Base-by-base conservation (phyloP, 1,140 invertebrate species). In the Ditylenchus dipsaci region DNA sequence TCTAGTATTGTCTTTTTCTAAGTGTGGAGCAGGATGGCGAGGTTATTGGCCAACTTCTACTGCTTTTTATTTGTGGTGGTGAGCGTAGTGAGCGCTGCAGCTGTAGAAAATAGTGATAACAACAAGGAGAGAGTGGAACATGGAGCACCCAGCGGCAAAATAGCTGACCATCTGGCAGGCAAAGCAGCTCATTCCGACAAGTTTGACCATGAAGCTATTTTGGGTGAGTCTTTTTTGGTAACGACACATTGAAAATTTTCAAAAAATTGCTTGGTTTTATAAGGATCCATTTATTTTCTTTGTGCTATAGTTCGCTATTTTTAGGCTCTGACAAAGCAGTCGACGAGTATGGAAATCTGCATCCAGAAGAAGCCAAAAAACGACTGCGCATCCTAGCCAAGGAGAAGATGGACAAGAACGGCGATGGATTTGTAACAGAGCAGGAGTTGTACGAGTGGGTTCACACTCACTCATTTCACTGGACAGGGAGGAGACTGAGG, bases 391-490 rank as follows among this genome's bases (percentile, higher is more conserved):
- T 90, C 63, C 85, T 97, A 23, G 86, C 94, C n/a, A 86, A 86
- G 1, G 3, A 53, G 8, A 90, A 91, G 84, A 96, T 96, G 91
- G 94, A 97, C 86, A 82, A 88, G 21, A 88, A 91, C 83, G 86
- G 88, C 72, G 88, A 90, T 76, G 89, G 91, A 74, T 84, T 88
- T 70, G 90, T 97, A 72, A 89, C 90, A 79, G 11, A 67, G 23
- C 85, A 88, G 61, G 95, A 97, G 84, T 84, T 97, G 0, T 90
- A 89, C 83, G 87, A 90, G 7, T 97, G 94, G 94, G 93, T 97
- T 78, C 84, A 94, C 49, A 90, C 76, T 96, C 93, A 0, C 71
- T 82, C 21, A 57, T 69, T 3, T 90, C 90, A 86, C 83, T 95
- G 0, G 91, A 91, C 0, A 87, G 89, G 72, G 92, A 95, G 84